These are phyloP conservation scores for Triplophysa rosa DNA, from an alignment of 2,113 vertebrate genomes.

Conservation along the genomic window DNA sequence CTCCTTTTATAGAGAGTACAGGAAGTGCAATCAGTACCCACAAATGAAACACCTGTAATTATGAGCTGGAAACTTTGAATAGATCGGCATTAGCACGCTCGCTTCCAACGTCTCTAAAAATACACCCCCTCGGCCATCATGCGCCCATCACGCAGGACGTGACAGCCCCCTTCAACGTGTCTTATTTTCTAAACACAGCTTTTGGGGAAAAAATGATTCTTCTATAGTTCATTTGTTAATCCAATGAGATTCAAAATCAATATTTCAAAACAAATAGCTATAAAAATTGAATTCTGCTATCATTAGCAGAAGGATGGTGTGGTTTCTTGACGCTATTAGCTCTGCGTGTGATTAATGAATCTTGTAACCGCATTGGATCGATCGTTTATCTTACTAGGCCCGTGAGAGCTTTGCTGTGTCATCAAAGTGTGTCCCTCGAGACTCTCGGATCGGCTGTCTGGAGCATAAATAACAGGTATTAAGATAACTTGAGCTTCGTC, in stretches of 20 bases:
- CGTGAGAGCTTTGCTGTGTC: neutral
- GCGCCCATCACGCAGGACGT: slow-evolving; percentile 30
- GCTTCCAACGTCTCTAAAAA: slow-evolving; percentile 34
- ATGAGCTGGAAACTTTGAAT: slow-evolving; percentile 25
- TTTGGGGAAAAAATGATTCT: neutral
- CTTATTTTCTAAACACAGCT: slow-evolving; percentile 34
- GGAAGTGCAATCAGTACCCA: slow-evolving; percentile 54
- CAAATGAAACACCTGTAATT: slow-evolving; percentile 46
- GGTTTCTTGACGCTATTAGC: slow-evolving; percentile 1
- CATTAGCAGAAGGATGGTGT: neutral
- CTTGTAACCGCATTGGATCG: neutral
- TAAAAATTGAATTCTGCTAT: slow-evolving; percentile 16
- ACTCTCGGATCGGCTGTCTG: neutral
- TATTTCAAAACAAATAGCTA: neutral
- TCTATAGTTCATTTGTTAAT: neutral
- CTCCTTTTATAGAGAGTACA: slow-evolving; percentile 63
- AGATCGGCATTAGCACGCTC: slow-evolving; percentile 37
- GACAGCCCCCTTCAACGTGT: slow-evolving; percentile 18
- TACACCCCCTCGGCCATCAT: slow-evolving; percentile 28
- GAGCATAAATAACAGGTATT: neutral
- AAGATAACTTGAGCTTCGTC: neutral
- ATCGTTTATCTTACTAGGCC: neutral
- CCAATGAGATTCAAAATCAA: neutral
- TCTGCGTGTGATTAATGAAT: slow-evolving; percentile 19
- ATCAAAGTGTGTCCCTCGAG: slow-evolving; percentile 2